These are phyloP conservation scores for Pristionchus fissidentatus DNA, from an alignment of 2,888 invertebrate genomes.

Conservation along the genomic window DNA sequence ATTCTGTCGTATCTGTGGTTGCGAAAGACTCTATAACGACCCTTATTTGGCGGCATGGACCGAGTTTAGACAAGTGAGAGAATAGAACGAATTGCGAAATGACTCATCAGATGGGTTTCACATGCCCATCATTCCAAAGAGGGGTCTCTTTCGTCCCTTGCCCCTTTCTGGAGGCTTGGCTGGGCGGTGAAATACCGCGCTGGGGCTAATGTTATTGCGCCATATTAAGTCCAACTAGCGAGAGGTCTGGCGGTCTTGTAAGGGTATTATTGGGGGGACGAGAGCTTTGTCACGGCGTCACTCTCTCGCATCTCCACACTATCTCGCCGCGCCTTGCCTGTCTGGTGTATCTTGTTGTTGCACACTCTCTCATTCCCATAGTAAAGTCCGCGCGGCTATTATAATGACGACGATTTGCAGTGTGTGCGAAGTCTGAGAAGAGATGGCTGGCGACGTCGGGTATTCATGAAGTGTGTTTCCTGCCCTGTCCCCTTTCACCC, in stretches of 20 bases:
- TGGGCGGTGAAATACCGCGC: no score
- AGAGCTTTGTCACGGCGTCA: neutral
- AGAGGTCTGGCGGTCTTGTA: neutral
- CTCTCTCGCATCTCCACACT: neutral
- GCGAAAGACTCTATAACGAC: slow-evolving; percentile 12
- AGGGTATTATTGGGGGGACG: neutral
- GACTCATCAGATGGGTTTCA: neutral
- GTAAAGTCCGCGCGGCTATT: neutral
- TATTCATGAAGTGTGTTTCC: slow-evolving; percentile 23
- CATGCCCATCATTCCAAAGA: neutral
- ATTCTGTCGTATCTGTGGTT: no score
- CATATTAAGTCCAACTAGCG: slow-evolving; percentile 12
- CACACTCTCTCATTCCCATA: neutral
- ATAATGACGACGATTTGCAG: slow-evolving; percentile 28
- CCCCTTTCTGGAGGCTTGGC: no score
- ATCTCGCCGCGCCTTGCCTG: no score
- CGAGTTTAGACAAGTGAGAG: no score
- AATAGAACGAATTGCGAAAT: neutral
- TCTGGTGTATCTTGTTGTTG: neutral
- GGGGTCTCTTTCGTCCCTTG: no score
- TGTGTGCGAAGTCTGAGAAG: neutral
- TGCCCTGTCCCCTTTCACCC: slow-evolving; percentile 8
- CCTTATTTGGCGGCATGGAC: neutral
- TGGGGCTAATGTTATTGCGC: slow-evolving; percentile 26
- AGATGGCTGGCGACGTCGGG: neutral